Evolutionary conservation across 1,140 invertebrate genomes (phyloP).

Genomic region (Musca domestica): DNA sequence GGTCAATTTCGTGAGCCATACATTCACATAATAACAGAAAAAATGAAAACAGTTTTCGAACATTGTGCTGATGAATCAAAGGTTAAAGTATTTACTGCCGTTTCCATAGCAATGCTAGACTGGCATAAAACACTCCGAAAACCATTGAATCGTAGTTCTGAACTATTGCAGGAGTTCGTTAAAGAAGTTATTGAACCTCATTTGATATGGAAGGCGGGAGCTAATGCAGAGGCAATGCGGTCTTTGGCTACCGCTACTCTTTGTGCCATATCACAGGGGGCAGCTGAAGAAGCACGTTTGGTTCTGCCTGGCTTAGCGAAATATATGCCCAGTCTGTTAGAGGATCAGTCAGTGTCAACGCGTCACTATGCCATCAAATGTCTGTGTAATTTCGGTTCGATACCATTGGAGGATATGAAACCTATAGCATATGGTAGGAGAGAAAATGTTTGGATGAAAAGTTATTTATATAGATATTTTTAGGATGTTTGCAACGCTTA

Average conservation of each 20-base stretch:
- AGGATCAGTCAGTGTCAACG: constrained; percentile 43
- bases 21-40: constrained; percentile 34
- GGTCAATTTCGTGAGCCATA: constrained; percentile 36
- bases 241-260: constrained; percentile 76
- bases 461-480: constrained; percentile 43
- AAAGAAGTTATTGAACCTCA: constrained; percentile 70
- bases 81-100: constrained; percentile 43
- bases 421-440: constrained; percentile 40
- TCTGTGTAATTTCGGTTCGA: constrained; percentile 35
- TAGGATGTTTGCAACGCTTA: constrained; percentile 66
- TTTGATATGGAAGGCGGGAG: constrained; percentile 79
- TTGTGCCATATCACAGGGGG: constrained; percentile 65
- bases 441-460: constrained; percentile 25
- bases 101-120: constrained; percentile 40
- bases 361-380: constrained; percentile 45
- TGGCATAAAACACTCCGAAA: constrained; percentile 39
- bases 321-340: constrained; percentile 39
- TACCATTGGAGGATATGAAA: constrained; percentile 36
- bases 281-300: constrained; percentile 40
- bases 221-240: constrained; percentile 73
- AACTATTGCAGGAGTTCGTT: constrained; percentile 36
- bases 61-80: constrained; percentile 41
- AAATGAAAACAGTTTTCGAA: constrained; percentile 41
- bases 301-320: constrained; percentile 35
- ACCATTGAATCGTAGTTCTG: constrained; percentile 33